Evolutionary conservation across 1,140 invertebrate genomes (phyloP), one percentile per base, ranked within the genome.

Genomic region (Penaeus japonicus): DNA sequence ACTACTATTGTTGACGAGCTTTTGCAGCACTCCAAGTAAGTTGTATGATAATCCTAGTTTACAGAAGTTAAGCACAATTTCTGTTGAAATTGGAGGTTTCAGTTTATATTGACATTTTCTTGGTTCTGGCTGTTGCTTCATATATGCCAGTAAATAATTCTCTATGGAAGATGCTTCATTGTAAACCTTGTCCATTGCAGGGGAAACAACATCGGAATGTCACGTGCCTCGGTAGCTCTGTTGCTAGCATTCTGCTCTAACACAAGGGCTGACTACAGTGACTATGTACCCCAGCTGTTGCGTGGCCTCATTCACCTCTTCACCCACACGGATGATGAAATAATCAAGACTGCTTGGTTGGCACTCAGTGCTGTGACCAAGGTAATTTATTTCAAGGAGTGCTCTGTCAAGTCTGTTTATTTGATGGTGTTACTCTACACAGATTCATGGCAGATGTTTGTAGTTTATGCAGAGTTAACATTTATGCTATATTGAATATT

Each of bases 351-450:
- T 92, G 95, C 96, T 39, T 98, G 97, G 96, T 97, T 98, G 91
- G 97, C 97, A 78, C 93, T 99, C 24, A 96, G 96, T 92, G 96
- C 97, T 73, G 96, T 99, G 84, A 97, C 97, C 3, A 98, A 98
- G 84, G 84, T 89, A 47, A 7, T 32, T 79, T 39, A 39, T 39
- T 12, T n/a, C 30, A 70, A 24, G 17, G 18, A 70, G n/a, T n/a
- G n/a, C n/a, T n/a, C n/a, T 47, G 12, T 47, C 12, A 2, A 47
- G 12, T 5, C 39, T 47, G 39, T 12, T 47, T 10, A 47, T 7
- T 47, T 5, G 39, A 47, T 47, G 39, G 12, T 10, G 12, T 2
- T 4, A 15, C n/a, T 70, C 10, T 70, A 4, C 10, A 30, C 17
- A 5, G 30, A 30, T 24, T 0, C 18, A 24, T 70, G 62, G 12